Evolutionary conservation across 2,113 vertebrate species (phyloP).

Genomic region (Perca flavescens): DNA sequence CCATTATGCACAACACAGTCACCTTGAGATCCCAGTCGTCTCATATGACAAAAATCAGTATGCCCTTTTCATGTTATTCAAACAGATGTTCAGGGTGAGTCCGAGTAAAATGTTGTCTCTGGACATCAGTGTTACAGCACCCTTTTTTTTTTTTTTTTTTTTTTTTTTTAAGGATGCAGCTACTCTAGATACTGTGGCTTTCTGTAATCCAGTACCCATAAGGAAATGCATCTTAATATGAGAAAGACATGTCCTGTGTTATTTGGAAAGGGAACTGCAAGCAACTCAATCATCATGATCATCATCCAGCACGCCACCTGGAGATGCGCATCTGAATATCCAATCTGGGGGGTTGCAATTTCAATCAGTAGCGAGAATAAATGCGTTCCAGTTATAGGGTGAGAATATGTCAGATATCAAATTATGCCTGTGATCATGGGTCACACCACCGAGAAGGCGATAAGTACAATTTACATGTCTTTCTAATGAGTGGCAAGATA

Average conservation of each 20-base stretch:
- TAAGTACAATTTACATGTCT: constrained; percentile 77
- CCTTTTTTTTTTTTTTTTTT: neutral
- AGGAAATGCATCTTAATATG: constrained; percentile 15
- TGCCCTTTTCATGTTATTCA: constrained; percentile 45
- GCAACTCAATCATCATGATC: constrained; percentile 47
- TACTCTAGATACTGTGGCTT: constrained; percentile 1
- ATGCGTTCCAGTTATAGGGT: constrained; percentile 43
- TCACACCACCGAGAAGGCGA: constrained; percentile 70
- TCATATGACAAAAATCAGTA: constrained; percentile 45
- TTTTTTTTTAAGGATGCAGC: neutral
- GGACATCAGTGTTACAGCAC: constrained; percentile 3
- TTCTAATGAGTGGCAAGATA: constrained; percentile 65
- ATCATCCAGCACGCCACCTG: constrained; percentile 30
- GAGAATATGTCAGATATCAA: constrained; percentile 75
- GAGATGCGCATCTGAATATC: constrained; percentile 56
- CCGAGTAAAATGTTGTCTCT: constrained; percentile 26
- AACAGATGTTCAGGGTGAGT: constrained; percentile 34
- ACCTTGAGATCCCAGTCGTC: constrained; percentile 65
- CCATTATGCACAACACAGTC: constrained; percentile 58
- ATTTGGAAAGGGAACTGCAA: constrained; percentile 38
- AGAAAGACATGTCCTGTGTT: constrained; percentile 34
- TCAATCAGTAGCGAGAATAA: constrained; percentile 69
- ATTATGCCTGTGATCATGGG: constrained; percentile 74
- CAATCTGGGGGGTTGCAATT: constrained; percentile 58
- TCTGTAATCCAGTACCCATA: constrained; percentile 24